phyloP scores from a whole-genome alignment of 2,113 vertebrate species.

The Chaetops frenatus region DNA sequence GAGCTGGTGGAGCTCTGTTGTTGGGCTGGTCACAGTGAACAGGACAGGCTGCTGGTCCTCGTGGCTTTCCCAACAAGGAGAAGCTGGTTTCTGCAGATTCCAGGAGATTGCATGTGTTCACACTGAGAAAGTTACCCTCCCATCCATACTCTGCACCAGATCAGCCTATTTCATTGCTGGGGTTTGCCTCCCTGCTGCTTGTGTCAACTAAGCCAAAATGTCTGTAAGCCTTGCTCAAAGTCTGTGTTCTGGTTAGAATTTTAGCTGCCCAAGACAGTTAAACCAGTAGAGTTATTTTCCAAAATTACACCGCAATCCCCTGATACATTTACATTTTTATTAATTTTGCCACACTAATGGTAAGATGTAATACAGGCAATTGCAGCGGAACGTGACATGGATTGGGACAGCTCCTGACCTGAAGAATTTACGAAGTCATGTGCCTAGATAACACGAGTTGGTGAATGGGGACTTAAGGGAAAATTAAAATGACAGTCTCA shows the following conservation, averaged over 20 bases:
- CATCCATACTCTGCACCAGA: not conserved
- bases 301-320: not conserved
- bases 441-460: not conserved
- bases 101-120: fast-evolving
- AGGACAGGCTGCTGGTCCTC: not conserved
- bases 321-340: not conserved
- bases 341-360: not conserved
- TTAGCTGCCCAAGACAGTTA: not conserved
- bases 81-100: not conserved
- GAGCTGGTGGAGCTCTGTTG: not conserved
- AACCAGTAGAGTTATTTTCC: not conserved
- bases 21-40: not conserved
- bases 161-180: not conserved
- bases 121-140: not conserved
- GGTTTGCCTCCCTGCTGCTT: not conserved
- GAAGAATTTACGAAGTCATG: not conserved
- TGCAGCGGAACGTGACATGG: not conserved
- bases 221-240: not conserved
- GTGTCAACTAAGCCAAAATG: not conserved
- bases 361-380: not conserved
- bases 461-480: not conserved
- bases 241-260: not conserved
- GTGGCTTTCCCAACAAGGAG: not conserved
- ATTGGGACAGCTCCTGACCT: not conserved
- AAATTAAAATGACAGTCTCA: not conserved